A percentile compares a stretch with the other conserved stretches of the same genome.
phyloP scores from a whole-genome alignment of 2,113 vertebrate genomes.

The Engraulis encrasicolus region DNA sequence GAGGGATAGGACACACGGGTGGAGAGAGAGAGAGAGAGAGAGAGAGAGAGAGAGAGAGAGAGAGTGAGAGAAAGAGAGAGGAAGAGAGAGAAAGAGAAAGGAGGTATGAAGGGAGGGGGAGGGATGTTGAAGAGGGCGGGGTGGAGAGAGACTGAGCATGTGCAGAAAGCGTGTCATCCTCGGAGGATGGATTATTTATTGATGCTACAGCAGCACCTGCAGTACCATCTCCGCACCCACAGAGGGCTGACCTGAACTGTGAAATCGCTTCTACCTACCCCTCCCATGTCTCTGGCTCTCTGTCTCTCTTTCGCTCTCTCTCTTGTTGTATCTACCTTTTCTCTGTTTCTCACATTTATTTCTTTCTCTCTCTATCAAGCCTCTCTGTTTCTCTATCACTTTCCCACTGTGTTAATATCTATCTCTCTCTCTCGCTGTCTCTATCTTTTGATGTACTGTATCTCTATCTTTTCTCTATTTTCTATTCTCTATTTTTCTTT shows the following conservation, averaged over 20 bases:
- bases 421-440: background rate
- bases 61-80: background rate
- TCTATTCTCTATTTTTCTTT: background rate
- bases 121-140: too few species aligned
- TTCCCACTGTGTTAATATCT: too few species aligned
- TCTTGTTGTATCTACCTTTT: too few species aligned
- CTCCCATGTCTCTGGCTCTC: background rate
- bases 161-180: conserved; percentile 23
- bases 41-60: background rate
- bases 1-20: too few species aligned
- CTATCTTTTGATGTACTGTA: background rate
- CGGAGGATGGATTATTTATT: conserved; percentile 23
- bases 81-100: too few species aligned
- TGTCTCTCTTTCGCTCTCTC: background rate
- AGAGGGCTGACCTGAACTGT: conserved; percentile 71
- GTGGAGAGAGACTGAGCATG: background rate
- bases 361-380: background rate
- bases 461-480: background rate
- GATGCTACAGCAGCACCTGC: conserved; percentile 56
- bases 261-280: conserved; percentile 8
- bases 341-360: background rate
- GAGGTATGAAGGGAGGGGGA: background rate
- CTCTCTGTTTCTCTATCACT: background rate
- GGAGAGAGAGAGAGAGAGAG: background rate
- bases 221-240: conserved; percentile 65